Evolutionary conservation across 2,888 invertebrate genomes (phyloP).

Genomic region (Phorcus lineatus): DNA sequence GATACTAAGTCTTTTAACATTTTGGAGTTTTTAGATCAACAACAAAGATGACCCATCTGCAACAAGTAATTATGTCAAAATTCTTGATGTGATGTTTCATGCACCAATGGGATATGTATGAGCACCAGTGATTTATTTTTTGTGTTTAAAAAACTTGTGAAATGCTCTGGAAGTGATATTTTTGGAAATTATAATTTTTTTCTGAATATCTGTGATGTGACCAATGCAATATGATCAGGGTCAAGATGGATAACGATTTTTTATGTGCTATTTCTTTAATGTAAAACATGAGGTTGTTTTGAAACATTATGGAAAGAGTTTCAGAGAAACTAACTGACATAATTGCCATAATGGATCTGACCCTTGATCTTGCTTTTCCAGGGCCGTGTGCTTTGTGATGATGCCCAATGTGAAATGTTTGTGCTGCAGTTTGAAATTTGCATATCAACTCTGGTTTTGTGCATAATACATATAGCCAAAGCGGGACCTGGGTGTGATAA

Average conservation of each 20-base stretch:
- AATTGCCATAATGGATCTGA: too few relatives aligned
- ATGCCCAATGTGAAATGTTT: too few relatives aligned
- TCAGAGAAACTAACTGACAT: too few relatives aligned
- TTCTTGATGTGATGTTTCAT: neutral
- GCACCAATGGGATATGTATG: neutral
- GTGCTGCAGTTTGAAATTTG: neutral
- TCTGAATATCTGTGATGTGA: conserved; percentile 23
- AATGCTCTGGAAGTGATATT: conserved; percentile 17
- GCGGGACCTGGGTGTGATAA: neutral
- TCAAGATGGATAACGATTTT: neutral
- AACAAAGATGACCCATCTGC: conserved; percentile 20
- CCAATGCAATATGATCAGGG: conserved; percentile 11
- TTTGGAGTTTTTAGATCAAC: neutral
- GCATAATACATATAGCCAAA: neutral
- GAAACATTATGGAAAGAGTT: too few relatives aligned
- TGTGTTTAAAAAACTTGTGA: neutral
- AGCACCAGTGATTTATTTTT: neutral
- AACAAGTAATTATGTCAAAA: neutral
- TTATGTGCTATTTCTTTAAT: neutral
- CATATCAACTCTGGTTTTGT: neutral
- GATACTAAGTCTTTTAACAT: too few relatives aligned
- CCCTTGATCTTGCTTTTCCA: too few relatives aligned
- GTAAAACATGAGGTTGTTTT: too few relatives aligned
- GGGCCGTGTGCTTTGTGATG: too few relatives aligned
- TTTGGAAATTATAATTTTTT: neutral